Conservation (phyloP, 2,797 vertebrate genomes). For the Coregonus suidteri region DNA sequence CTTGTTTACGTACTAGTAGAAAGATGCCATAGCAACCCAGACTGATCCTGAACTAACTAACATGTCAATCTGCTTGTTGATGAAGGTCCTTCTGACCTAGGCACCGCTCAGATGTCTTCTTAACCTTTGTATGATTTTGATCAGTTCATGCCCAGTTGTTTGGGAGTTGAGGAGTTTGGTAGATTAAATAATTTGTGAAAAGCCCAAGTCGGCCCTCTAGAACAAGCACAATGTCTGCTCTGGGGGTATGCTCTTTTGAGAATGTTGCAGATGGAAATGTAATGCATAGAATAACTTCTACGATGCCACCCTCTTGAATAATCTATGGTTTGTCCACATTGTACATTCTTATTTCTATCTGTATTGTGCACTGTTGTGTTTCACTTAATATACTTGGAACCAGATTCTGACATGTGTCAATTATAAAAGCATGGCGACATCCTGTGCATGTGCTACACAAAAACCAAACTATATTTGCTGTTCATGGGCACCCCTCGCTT, state of each 20-base stretch:
- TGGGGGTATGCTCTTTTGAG: not conserved
- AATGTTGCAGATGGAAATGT: not conserved
- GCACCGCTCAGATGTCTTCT: not conserved
- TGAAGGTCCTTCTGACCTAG: not conserved
- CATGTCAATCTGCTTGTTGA: constrained; percentile 39
- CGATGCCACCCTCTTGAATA: not conserved
- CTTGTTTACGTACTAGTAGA: too few species aligned
- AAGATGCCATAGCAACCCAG: too few species aligned
- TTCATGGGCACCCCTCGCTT: too few species aligned
- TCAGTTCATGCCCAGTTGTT: not conserved
- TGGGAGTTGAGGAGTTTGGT: not conserved
- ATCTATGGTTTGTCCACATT: not conserved
- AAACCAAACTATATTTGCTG: too few species aligned
- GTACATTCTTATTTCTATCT: not conserved
- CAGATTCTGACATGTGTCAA: too few species aligned
- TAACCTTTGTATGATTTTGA: not conserved
- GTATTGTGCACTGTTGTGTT: constrained; percentile 21
- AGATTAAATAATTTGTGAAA: not conserved
- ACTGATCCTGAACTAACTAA: constrained; percentile 12
- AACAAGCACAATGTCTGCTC: not conserved
- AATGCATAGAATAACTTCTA: not conserved
- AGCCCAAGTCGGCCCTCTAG: not conserved
- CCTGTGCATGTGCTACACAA: too few species aligned
- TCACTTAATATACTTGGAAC: not conserved
- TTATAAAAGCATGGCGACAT: too few species aligned